Base-by-base conservation (phyloP, 2,113 vertebrate species). In the Casuarius casuarius region DNA sequence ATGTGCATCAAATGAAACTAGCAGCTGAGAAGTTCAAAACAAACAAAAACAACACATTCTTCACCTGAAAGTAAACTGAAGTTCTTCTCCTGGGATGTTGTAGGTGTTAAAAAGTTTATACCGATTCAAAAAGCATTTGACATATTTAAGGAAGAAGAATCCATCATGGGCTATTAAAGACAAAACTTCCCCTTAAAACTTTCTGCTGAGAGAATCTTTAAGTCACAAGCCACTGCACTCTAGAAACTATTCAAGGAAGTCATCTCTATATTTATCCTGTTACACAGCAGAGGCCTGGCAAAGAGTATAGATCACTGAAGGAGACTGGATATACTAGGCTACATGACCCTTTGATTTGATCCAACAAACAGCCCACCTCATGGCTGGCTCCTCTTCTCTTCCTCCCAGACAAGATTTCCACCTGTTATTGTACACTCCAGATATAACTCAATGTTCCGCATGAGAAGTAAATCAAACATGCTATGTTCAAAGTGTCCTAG, bases 181-280 rank as follows among this genome's bases (percentile, higher is more conserved):
- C 52, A 93, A 86, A 87, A 83, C 73, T 76, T 38, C 35, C 58
- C 17, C 76, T 78, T 62, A 87, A 88, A 92, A 58, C 29, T 42
- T 92, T 16, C 61, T 87, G 71, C 79, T 75, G 66, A 82, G 74
- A 82, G 85, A 28, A 90, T 58, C 79, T 75, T 82, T 75, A 94
- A 90, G 75, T 12, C 81, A 93, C 63, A 87, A 80, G 44, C 66
- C 66, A 66, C 56, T 71, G 71, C 33, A 85, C 74, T 48, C 15
- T 23, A 35, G 54, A 40, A 96, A 62, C 28, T 85, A 90, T 17
- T 19, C 42, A 46, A 88, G 31, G 70, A 61, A 88, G 46, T 88
- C 85, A 92, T 52, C 61, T 62, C 35, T 19, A 15, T 51, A 76
- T 83, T 86, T 79, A 79, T 49, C 46, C 67, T 54, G 29, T 33